These are phyloP conservation scores for Cichlasoma orientale DNA, from an alignment of 2,797 vertebrate genomes.

Conservation along the genomic window DNA sequence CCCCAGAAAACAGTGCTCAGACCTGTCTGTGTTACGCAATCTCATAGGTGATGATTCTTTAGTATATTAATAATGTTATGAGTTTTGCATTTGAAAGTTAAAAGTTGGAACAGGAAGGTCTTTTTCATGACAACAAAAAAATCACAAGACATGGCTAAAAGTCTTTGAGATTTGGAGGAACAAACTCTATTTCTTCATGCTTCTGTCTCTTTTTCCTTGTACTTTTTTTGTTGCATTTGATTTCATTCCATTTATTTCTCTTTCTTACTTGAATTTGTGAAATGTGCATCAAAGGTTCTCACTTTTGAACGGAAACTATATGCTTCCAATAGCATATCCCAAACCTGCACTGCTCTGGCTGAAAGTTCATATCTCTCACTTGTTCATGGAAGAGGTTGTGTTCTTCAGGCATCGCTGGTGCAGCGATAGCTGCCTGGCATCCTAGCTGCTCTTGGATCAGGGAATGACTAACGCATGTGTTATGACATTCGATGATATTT, in stretches of 20 bases:
- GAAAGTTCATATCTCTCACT: constrained; percentile 34
- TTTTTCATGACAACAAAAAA: constrained; percentile 11
- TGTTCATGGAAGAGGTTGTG: constrained; percentile 3
- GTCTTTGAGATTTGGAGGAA: not conserved
- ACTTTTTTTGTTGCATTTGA: not conserved
- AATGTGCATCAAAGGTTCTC: not conserved
- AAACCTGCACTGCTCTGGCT: constrained; percentile 35
- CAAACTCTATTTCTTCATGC: not conserved
- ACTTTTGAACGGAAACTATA: not conserved
- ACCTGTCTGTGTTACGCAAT: constrained; percentile 48
- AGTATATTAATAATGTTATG: not conserved
- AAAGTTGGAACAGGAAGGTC: constrained; percentile 11
- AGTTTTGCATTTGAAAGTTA: not conserved
- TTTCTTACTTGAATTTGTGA: not conserved
- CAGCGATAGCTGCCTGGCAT: constrained; percentile 45
- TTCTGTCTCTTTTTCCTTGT: not conserved
- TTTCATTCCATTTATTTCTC: not conserved
- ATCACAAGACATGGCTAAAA: not conserved
- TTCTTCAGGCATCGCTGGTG: constrained; percentile 43
- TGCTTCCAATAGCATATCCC: not conserved
- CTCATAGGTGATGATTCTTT: not conserved
- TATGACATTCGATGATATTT: constrained; percentile 77
- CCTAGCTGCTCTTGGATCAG: constrained; percentile 50
- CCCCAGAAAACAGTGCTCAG: constrained; percentile 33
- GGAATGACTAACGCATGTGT: constrained; percentile 68